Evolutionary conservation across 92 coral and sea anemone genomes (phyloP).

Genomic region (Blastomussa wellsi): DNA sequence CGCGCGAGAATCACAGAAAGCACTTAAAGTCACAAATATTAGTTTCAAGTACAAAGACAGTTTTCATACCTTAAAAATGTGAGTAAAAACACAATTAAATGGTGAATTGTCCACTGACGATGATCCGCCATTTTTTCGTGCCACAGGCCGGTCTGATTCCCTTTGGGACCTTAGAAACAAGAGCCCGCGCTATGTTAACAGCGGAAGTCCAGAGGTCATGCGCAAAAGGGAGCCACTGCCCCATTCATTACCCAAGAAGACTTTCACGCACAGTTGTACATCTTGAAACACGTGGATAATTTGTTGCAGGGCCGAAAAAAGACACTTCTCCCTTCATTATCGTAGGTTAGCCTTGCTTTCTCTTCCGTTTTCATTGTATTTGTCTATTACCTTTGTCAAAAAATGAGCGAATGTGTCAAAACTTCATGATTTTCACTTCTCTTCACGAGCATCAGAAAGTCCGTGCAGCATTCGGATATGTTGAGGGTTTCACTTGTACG

Average conservation of each 20-base stretch:
- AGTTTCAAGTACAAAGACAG: not conserved
- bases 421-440: not conserved
- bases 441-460: not conserved
- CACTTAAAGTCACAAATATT: no score
- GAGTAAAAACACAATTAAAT: constrained; percentile 66
- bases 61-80: constrained; percentile 63
- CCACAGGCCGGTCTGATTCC: no score
- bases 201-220: not conserved
- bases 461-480: not conserved
- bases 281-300: constrained; percentile 78
- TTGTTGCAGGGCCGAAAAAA: not conserved
- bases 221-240: not conserved
- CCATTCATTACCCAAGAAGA: constrained; percentile 21
- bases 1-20: not conserved
- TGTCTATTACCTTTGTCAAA: not conserved
- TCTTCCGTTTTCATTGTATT: not conserved
- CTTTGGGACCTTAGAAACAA: no score
- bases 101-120: constrained; percentile 49
- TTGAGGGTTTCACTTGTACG: not conserved
- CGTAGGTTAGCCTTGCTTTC: not conserved
- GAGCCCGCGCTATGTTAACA: no score
- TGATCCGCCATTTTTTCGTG: constrained; percentile 36
- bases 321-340: not conserved
- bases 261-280: constrained; percentile 24
- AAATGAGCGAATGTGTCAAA: not conserved